Base-by-base conservation (phyloP, 2,888 invertebrate genomes). In the Morpho helenor region DNA sequence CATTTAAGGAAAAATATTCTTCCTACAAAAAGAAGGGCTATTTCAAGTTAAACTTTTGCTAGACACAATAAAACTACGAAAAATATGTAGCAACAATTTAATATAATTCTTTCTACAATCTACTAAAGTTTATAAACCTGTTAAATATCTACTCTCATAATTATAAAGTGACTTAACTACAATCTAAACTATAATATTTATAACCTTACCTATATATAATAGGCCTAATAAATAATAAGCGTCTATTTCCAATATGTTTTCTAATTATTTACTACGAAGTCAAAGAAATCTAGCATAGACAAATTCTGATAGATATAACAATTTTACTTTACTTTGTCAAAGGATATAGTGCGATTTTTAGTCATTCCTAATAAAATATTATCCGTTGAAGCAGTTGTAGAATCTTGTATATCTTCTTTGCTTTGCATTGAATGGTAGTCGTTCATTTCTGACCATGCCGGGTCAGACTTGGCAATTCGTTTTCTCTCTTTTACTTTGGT, bases 401-500 rank as follows among this genome's bases (percentile, higher is more conserved):
- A 87, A 70, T 81, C 77, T 68, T 87, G 84, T 68, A 89, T 79
- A 64, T 90, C 88, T 59, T 90, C 90, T 71, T 88, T 90, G 68
- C 90, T 90, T 53, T 84, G 83, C 74, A 88, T 81, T 16, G 88
- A 89, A 73, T 87, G 87, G 62, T 87, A 90, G 68, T 90, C 87
- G 62, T 88, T 88, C 85, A 90, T 84, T 73, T 90, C 90, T 7
- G 87, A 76, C 89, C 90, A 90, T 1, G 79, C 74, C 23, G 88
- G 88, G 61, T 90, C 90, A 22, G 88, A 77, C 66, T 90, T 88
- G 3, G 90, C 89, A 59, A 90, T 90, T 68, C 89, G 70, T 67
- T 87, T 87, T 59, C 90, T 76, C 71, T 89, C 90, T 72, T 87
- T 89, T 49, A 89, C 82, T 75, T 90, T 90, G 59, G 89, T 90